Percentiles rank a stretch among this genome's conserved stretches.
These are phyloP conservation scores for Ectemnius lituratus DNA, from an alignment of 2,888 invertebrate genomes.

Conservation along the genomic window DNA sequence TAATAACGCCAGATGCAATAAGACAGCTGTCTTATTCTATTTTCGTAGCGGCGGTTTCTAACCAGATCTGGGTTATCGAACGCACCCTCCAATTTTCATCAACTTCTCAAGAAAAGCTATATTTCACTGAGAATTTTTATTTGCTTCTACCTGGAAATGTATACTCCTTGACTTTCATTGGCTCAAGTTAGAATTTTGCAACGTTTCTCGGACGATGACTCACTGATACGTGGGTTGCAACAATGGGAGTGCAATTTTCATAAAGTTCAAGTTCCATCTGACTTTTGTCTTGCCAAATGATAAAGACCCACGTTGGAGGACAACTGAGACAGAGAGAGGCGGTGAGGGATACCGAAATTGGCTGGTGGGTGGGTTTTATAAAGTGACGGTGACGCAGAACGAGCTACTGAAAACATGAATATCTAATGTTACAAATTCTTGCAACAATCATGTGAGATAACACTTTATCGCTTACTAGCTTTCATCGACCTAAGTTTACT, in stretches of 20 bases:
- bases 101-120: no score
- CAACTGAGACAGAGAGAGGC: constrained; percentile 24
- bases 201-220: neutral
- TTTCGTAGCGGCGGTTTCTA: constrained; percentile 60
- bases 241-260: constrained; percentile 16
- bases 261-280: constrained; percentile 43
- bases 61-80: constrained; percentile 73
- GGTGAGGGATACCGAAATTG: constrained; percentile 51
- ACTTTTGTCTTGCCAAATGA: constrained; percentile 26
- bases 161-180: no score
- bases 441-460: no score
- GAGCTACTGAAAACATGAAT: neutral
- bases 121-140: neutral
- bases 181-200: no score
- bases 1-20: constrained; percentile 59
- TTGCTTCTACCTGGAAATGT: neutral
- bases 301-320: constrained; percentile 22
- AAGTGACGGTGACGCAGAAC: constrained; percentile 16
- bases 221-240: constrained; percentile 9
- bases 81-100: constrained; percentile 11
- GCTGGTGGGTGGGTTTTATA: constrained; percentile 38
- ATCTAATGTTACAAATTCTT: no score
- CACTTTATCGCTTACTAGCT: no score
- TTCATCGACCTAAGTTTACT: no score
- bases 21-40: constrained; percentile 65